Conservation (phyloP, 1,140 invertebrate species). For the Sarcophaga peregrina region DNA sequence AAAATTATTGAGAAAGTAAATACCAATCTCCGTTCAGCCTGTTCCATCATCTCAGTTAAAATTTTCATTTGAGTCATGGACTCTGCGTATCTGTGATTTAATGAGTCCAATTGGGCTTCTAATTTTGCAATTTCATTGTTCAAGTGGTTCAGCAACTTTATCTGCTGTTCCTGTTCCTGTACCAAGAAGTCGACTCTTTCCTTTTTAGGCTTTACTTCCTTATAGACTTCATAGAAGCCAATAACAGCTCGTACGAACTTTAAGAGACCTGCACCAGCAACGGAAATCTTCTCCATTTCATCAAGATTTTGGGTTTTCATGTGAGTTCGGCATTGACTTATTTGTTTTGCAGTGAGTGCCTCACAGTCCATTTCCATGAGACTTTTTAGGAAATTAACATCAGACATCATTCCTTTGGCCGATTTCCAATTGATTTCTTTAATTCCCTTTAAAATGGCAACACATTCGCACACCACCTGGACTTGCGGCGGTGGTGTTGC, state of each 20-base stretch:
- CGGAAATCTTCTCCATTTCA: slow-evolving; percentile 80
- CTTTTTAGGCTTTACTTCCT: slow-evolving; percentile 88
- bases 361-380: slow-evolving; percentile 89
- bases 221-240: slow-evolving; percentile 85
- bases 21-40: slow-evolving; percentile 81
- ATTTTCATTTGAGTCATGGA: slow-evolving; percentile 79
- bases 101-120: slow-evolving; percentile 75
- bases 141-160: slow-evolving; percentile 79
- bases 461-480: slow-evolving; percentile 87
- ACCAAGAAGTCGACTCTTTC: slow-evolving; percentile 83
- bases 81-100: slow-evolving; percentile 80
- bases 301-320: slow-evolving; percentile 77
- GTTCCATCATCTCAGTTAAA: slow-evolving; percentile 85
- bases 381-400: slow-evolving; percentile 82
- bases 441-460: slow-evolving; percentile 82
- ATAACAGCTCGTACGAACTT: slow-evolving; percentile 88
- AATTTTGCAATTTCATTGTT: slow-evolving; percentile 79
- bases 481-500: slow-evolving; percentile 90
- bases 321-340: slow-evolving; percentile 76
- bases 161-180: slow-evolving; percentile 70
- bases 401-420: slow-evolving; percentile 90
- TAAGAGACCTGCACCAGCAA: slow-evolving; percentile 84
- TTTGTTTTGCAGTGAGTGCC: slow-evolving; percentile 79
- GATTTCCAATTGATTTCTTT: slow-evolving; percentile 91
- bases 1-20: not conserved